Percentiles rank a stretch among this genome's conserved stretches.
Evolutionary conservation across 2,113 vertebrate species (phyloP).

Genomic region (Ahaetulla prasina): DNA sequence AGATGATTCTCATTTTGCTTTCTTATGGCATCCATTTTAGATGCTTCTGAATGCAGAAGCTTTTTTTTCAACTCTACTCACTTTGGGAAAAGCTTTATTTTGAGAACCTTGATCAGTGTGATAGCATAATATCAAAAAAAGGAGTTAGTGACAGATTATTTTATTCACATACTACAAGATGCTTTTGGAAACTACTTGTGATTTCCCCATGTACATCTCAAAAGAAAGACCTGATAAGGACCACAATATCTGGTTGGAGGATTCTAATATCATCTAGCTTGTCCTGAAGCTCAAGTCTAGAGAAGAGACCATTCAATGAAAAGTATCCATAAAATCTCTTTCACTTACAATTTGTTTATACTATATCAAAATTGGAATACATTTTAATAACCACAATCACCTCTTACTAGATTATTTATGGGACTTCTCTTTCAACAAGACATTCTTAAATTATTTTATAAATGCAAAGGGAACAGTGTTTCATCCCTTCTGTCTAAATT

Average conservation of each 20-base stretch:
- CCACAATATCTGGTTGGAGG: not conserved
- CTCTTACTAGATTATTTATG: not conserved
- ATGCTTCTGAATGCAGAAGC: not conserved
- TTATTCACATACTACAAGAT: not conserved
- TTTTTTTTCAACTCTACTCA: not conserved
- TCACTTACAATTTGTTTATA: not conserved
- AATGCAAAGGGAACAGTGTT: not conserved
- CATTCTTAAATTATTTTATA: not conserved
- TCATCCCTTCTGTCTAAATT: not conserved
- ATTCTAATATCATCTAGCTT: not conserved
- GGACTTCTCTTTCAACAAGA: not conserved
- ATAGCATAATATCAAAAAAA: not conserved
- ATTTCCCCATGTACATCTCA: not conserved
- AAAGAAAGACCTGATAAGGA: not conserved
- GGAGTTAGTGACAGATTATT: not conserved
- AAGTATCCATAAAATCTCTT: not conserved
- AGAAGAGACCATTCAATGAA: not conserved
- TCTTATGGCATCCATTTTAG: slow-evolving; percentile 25
- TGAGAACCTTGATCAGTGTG: not conserved
- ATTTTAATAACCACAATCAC: not conserved
- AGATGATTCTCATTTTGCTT: slow-evolving; percentile 15
- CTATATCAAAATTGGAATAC: not conserved
- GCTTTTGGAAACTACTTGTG: not conserved
- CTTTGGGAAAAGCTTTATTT: not conserved
- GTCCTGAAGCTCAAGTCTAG: not conserved